Base-by-base conservation (phyloP, 2,888 invertebrate species). In the Thalpophila matura region DNA sequence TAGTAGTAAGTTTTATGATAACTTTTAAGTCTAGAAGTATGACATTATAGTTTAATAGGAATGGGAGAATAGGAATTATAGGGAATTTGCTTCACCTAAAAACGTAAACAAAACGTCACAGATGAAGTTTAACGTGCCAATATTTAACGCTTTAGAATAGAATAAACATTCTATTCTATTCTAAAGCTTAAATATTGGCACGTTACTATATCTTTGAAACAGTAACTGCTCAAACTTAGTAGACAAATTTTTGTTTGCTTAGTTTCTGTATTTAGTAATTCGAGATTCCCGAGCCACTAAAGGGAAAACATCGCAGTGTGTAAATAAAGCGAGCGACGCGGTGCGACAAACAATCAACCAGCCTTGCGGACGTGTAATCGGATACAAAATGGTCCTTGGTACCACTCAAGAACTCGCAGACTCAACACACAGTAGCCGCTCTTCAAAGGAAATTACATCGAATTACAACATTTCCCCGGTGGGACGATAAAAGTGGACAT, bases 331-430 rank as follows among this genome's bases (percentile, higher is more conserved):
- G 79, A 81, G 74, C 79, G 80, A 71, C 69, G 81, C 77, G 81
- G 83, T 74, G 84, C 86, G 80, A 86, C 89, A 91, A 92, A 92
- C 89, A 91, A 89, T 87, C 89, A 86, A 84, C 85, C 82, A 85
- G 83, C 75, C 85, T 85, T 86, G 84, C 74, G 81, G 84, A 88
- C 86, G 79, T 87, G 91, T 91, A 92, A 91, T 91, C 89, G 87
- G 91, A 91, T 91, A 90, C 90, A 86, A 89, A 91, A 90, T 86
- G 85, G 82, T 86, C 84, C 82, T 85, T 81, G 82, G 83, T 81
- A 82, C 83, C 84, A 77, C 80, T 87, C 82, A 84, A 85, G 86
- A 84, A 75, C 75, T 82, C 67, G 66, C 77, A 77, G 83, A 84
- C 85, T 81, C 75, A 74, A 82, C 82, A 79, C 82, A 84, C 86